phyloP scores from a whole-genome alignment of 2,888 invertebrate genomes.

The Tetranychus piercei region DNA sequence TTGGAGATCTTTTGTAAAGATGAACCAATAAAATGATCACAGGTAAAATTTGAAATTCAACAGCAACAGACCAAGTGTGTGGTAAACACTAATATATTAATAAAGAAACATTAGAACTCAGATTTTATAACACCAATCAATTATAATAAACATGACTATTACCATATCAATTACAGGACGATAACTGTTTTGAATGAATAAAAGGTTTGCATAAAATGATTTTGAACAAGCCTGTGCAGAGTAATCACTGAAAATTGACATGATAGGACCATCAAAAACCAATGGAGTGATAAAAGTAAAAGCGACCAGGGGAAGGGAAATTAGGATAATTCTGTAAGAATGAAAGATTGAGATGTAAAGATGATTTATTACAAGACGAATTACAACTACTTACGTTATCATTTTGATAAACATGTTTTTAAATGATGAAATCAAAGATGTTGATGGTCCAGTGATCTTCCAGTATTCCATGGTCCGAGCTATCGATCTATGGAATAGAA shows the following conservation, averaged over 20 bases:
- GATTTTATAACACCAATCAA: too few relatives aligned
- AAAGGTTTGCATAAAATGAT: neutral
- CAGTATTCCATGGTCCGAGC: neutral
- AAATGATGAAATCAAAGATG: neutral
- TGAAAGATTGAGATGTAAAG: neutral
- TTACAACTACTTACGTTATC: neutral
- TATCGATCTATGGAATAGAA: neutral
- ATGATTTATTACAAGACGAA: too few relatives aligned
- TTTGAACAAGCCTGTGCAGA: neutral
- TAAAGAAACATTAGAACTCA: too few relatives aligned
- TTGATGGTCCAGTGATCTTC: neutral
- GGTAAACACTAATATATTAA: neutral
- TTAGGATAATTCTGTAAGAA: neutral
- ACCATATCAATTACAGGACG: neutral
- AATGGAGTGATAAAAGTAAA: neutral
- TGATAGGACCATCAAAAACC: neutral
- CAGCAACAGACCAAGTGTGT: neutral
- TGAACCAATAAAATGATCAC: neutral
- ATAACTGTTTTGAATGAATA: neutral
- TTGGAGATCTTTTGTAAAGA: neutral
- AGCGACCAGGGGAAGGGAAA: neutral
- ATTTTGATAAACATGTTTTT: neutral
- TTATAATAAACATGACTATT: neutral
- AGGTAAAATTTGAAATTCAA: neutral
- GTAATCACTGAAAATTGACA: neutral